These are phyloP conservation scores for Raja brachyura DNA, from an alignment of 2,113 vertebrate species.

Conservation along the genomic window DNA sequence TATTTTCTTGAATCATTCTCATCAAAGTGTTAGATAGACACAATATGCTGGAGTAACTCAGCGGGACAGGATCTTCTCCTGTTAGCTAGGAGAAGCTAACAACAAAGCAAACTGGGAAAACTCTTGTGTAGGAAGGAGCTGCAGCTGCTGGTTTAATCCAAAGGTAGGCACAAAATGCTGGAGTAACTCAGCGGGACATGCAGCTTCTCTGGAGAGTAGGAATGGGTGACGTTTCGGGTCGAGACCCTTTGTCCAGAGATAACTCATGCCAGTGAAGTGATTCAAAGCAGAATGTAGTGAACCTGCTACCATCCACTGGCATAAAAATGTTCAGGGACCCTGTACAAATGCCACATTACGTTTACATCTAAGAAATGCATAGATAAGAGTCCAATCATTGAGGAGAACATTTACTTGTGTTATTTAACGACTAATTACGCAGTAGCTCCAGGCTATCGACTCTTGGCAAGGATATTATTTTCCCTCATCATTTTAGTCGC, in stretches of 20 bases:
- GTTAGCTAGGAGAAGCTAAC: too few relatives aligned
- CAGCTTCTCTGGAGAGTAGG: too few relatives aligned
- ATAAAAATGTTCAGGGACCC: background rate
- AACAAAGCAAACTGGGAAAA: too few relatives aligned
- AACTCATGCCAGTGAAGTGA: background rate
- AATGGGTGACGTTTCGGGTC: too few relatives aligned
- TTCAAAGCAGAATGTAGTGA: background rate
- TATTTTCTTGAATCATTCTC: background rate
- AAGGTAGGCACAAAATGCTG: too few relatives aligned
- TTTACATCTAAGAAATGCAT: background rate
- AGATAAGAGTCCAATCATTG: background rate
- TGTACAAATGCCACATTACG: background rate
- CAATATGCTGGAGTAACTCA: too few relatives aligned
- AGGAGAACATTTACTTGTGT: background rate
- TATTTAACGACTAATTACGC: background rate
- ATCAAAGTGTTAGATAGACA: background rate
- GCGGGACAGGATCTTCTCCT: too few relatives aligned
- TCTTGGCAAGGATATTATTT: background rate
- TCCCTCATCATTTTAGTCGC: background rate
- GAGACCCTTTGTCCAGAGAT: too few relatives aligned
- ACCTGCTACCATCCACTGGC: background rate
- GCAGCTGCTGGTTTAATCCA: too few relatives aligned
- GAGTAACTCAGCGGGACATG: too few relatives aligned
- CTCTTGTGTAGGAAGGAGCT: too few relatives aligned
- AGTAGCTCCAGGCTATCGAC: background rate